Conservation (phyloP, 2,113 vertebrate genomes). For the Sapajus apella region DNA sequence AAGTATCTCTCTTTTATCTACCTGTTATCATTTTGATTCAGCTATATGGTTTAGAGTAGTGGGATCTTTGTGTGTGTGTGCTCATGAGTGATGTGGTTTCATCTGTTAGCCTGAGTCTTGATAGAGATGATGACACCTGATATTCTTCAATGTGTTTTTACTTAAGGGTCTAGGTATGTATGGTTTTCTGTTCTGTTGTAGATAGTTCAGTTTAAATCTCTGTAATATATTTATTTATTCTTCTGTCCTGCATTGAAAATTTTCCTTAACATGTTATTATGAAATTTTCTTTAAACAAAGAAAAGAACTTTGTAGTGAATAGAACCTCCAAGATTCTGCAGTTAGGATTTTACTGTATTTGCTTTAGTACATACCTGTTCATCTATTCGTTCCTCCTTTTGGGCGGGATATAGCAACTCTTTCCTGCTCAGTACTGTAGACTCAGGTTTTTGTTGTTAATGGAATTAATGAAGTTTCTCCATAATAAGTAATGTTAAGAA, state of each 20-base stretch:
- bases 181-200: slow-evolving; percentile 44
- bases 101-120: slow-evolving; percentile 23
- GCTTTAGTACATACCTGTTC: neutral
- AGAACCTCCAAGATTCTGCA: neutral
- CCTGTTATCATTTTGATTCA: neutral
- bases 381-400: neutral
- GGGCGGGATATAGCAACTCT: neutral
- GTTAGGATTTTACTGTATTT: neutral
- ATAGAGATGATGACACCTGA: slow-evolving; percentile 1
- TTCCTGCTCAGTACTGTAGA: neutral
- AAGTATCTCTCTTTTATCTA: neutral
- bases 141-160: neutral
- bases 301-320: neutral
- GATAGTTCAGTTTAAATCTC: neutral
- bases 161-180: slow-evolving; percentile 24
- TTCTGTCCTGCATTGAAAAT: neutral
- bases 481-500: neutral
- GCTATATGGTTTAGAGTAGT: neutral
- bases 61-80: neutral
- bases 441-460: neutral
- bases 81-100: fast-evolving
- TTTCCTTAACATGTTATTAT: neutral
- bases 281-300: neutral
- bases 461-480: neutral
- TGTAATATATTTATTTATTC: neutral